A percentile compares a stretch with the other conserved stretches of the same genome.
Evolutionary conservation across 2,888 invertebrate species (phyloP).

Genomic region (Drosophila flavopinicola): DNA sequence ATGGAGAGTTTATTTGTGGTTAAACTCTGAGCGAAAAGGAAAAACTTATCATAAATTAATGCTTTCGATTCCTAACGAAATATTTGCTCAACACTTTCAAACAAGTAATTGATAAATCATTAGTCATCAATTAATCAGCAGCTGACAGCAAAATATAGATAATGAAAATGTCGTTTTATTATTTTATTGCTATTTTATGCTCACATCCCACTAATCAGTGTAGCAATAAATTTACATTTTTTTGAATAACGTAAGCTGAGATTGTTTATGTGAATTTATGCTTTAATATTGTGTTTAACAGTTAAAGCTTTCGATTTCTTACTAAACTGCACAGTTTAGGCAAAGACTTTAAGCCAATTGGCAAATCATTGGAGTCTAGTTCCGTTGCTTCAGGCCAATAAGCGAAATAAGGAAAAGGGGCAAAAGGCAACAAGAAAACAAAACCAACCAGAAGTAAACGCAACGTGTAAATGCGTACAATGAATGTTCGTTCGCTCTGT

Average conservation of each 20-base stretch:
- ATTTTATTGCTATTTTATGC: no score
- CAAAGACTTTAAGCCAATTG: constrained; percentile 25
- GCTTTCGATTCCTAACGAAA: no score
- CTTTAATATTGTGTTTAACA: not conserved
- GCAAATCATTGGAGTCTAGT: constrained; percentile 15
- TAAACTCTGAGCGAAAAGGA: constrained; percentile 2
- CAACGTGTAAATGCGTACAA: constrained; percentile 24
- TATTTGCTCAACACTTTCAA: no score
- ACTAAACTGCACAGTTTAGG: not conserved
- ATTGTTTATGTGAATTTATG: no score
- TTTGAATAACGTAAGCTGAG: no score
- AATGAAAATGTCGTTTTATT: no score
- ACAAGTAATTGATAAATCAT: no score
- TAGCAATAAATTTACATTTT: no score
- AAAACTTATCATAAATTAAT: no score
- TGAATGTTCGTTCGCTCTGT: constrained; percentile 12
- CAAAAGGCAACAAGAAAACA: not conserved
- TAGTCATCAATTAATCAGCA: no score
- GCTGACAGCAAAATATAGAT: no score
- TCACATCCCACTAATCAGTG: no score
- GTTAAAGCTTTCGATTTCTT: not conserved
- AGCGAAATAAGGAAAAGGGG: constrained; percentile 1
- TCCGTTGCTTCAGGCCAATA: constrained; percentile 11
- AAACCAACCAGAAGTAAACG: constrained; percentile 1
- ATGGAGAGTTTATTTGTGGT: constrained; percentile 18